A percentile compares a stretch with the other conserved stretches of the same genome.
phyloP scores from a whole-genome alignment of 1,140 invertebrate genomes.

The Cydia amplana region DNA sequence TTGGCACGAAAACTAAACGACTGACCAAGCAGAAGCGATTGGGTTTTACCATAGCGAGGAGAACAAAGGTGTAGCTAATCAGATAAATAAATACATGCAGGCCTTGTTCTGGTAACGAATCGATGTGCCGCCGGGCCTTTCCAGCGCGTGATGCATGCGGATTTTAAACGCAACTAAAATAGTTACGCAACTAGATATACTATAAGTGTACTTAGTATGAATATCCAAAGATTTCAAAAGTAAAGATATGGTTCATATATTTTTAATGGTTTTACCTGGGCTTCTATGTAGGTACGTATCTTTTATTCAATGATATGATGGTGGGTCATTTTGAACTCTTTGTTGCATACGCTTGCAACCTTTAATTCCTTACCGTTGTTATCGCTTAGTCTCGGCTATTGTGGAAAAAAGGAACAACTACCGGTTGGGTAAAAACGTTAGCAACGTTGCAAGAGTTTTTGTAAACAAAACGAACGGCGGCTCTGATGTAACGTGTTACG shows the following conservation, averaged over 20 bases:
- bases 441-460: not conserved
- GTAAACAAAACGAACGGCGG: not conserved
- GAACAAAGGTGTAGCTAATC: not conserved
- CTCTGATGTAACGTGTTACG: not conserved
- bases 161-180: not conserved
- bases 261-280: too few species aligned
- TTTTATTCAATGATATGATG: too few species aligned
- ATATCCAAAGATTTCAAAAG: too few species aligned
- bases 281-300: too few species aligned
- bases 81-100: not conserved
- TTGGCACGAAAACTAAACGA: not conserved
- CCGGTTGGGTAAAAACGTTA: not conserved
- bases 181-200: not conserved
- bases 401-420: not conserved
- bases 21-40: not conserved
- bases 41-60: not conserved
- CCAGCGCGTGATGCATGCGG: not conserved
- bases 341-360: not conserved
- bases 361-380: not conserved
- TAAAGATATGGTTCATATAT: too few species aligned
- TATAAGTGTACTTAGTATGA: not conserved
- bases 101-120: slow-evolving; percentile 16
- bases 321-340: too few species aligned
- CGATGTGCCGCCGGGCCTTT: not conserved
- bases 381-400: slow-evolving; percentile 8